Evolutionary conservation across 2,113 vertebrate species (phyloP).

Genomic region (Centropus unirufus): DNA sequence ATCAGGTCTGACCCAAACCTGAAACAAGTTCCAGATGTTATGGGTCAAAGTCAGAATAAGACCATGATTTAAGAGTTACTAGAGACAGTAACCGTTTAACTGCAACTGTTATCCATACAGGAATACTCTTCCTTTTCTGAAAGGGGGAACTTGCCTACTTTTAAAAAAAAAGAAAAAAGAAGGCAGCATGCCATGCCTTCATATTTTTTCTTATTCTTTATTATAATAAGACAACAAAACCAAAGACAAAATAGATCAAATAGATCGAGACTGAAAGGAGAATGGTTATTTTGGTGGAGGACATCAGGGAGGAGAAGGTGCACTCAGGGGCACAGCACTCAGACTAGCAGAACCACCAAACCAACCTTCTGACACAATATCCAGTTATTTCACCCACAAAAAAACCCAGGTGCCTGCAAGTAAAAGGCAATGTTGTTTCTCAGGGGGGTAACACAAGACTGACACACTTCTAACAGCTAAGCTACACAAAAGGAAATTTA

Average conservation of each 20-base stretch:
- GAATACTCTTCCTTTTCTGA: background rate
- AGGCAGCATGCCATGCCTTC: background rate
- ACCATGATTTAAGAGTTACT: background rate
- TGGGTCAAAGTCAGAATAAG: background rate
- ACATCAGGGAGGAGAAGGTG: background rate
- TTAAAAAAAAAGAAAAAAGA: background rate
- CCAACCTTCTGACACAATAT: background rate
- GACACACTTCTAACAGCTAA: background rate
- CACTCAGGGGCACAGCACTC: background rate
- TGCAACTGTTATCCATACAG: background rate
- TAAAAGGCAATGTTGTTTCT: background rate
- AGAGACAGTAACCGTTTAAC: background rate
- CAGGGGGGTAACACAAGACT: background rate
- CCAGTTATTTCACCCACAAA: background rate
- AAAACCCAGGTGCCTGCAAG: background rate
- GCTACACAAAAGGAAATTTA: constrained; percentile 1
- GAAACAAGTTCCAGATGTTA: background rate
- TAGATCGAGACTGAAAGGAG: background rate
- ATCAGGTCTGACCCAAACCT: background rate
- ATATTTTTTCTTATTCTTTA: background rate
- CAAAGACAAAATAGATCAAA: background rate
- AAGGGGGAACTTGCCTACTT: background rate
- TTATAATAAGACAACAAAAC: background rate
- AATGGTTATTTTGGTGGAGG: background rate
- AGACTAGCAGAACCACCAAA: background rate